Evolutionary conservation across 2,888 invertebrate genomes (phyloP), one percentile per base, ranked within the genome.

Genomic region (Andrena marginata): DNA sequence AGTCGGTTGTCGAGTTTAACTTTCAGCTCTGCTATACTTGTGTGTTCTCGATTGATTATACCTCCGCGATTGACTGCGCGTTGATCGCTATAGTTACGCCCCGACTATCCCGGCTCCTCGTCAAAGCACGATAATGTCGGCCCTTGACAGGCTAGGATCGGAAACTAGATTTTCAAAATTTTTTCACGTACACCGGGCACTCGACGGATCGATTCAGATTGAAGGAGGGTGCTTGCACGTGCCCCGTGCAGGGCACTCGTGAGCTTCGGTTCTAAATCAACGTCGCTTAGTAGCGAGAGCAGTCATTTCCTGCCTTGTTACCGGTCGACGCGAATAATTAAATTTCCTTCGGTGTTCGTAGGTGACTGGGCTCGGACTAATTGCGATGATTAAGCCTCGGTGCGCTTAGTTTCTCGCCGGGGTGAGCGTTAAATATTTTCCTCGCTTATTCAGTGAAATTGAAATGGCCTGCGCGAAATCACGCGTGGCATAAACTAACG

Each of bases 301-400:
- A 87, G 77, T 86, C 69, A 68, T 87, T 84, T 80, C 77, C 88
- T 83, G 69, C 64, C 75, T 84, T 77, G 80, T 82, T 85, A 77
- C 69, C 79, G 67, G 71, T 64, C 74, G 75, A 75, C 56, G 76
- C 20, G 65, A 69, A 64, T 81, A 81, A 86, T 86, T 81, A 78
- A 81, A 69, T 87, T 84, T 86, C 82, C 86, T 62, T 51, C 68
- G 60, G 49, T 72, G 70, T 78, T 76, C 82, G 56, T 68, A 59
- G 73, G 49, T 72, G 77, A 78, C 60, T 73, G 80, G 82, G 82
- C 75, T 68, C 31, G n/a, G 48, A 42, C 54, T 78, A 85, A 87
- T 86, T 79, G 67, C 65, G 62, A 81, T 60, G 74, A 83, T 80
- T 74, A 85, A 79, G 71, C 60, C 35, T 62, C 49, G 42, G 42